phyloP scores from a whole-genome alignment of 2,888 invertebrate species.

The Polydesmus complanatus region DNA sequence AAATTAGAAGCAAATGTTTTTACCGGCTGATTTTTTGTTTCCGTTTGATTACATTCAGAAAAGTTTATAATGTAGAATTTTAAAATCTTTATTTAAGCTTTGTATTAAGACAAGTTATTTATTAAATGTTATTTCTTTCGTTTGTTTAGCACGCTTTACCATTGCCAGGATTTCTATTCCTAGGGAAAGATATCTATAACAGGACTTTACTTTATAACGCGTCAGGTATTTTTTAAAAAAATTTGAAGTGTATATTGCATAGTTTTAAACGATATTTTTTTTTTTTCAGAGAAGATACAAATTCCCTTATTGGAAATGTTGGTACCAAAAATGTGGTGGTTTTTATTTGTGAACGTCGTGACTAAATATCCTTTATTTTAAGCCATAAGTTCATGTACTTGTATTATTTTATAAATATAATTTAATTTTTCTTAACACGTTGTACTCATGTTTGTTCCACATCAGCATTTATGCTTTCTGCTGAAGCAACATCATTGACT shows the following conservation, averaged over 20 bases:
- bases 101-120: not conserved
- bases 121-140: conserved; percentile 7
- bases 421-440: not conserved
- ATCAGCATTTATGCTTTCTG: conserved; percentile 37
- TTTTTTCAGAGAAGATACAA: conserved; percentile 1
- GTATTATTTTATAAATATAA: not conserved
- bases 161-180: conserved; percentile 35
- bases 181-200: conserved; percentile 32
- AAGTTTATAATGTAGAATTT: not conserved
- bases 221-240: conserved; percentile 22
- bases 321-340: conserved; percentile 32
- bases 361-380: conserved; percentile 27
- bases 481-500: conserved; percentile 35
- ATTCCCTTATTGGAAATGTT: conserved; percentile 22
- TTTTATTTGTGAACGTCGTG: conserved; percentile 28
- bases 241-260: conserved; percentile 20
- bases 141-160: conserved; percentile 33
- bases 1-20: no score
- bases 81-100: not conserved
- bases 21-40: no score
- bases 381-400: no score
- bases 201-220: conserved; percentile 29
- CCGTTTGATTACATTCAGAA: no score
- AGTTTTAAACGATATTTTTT: not conserved
- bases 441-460: conserved; percentile 36